Base-by-base conservation (phyloP, 37 sponge, comb jelly and placozoan species). In the Amphimedon queenslandica region DNA sequence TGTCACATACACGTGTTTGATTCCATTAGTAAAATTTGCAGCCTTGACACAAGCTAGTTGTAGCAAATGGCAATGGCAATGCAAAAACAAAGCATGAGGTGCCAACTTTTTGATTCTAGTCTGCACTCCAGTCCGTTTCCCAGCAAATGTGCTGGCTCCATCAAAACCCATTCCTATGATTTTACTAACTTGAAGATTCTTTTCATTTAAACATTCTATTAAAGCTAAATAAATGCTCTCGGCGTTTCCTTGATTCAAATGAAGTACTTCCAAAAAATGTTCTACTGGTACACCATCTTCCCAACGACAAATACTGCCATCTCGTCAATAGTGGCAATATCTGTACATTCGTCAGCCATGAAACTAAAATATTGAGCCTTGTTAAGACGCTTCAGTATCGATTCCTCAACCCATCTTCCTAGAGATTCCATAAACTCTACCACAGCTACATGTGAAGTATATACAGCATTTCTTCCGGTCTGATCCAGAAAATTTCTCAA, bases 281-380 rank as follows among this genome's bases (percentile, higher is more conserved):
- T n/a, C n/a, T n/a, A n/a, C n/a, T n/a, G n/a, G n/a, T n/a, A n/a
- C n/a, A n/a, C n/a, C n/a, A n/a, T n/a, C n/a, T n/a, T n/a, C n/a
- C 82, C 78, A 87, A 29, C 78, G 70, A 73, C 82, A 87, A 76
- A 71, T 24, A 81, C 31, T 30, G 82, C 81, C 63, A 87, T 37
- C 72, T 88, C 89, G 65, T 88, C 89, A 57, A 82, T 58, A 57
- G 74, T 88, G 69, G 83, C 42, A 68, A 87, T 57, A 58, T 88
- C 82, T 38, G 72, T 78, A 57, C 89, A 78, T 43, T 88, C 89
- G 78, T 88, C 79, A 73, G 83, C 89, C 65, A 88, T 67, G 39
- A 83, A 55, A 37, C 83, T 82, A 42, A 66, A 82, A 64, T 75
- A 58, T 32, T 31, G 38, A 70, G 79, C 81, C 55, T 71, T 75